phyloP scores from a whole-genome alignment of 2,888 invertebrate genomes.

The Pyrocoelia pectoralis region DNA sequence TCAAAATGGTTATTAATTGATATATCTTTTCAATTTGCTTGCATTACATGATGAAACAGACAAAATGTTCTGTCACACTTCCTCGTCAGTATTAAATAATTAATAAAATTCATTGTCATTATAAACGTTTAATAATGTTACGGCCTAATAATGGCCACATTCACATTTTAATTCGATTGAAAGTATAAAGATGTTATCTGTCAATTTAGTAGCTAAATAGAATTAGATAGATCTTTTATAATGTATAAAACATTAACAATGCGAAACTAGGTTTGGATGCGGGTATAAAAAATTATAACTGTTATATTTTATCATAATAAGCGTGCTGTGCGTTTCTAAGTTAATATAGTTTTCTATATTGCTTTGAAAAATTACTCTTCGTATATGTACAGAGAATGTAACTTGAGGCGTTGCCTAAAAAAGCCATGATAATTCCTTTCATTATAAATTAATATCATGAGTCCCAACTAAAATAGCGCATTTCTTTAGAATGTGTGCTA shows the following conservation, averaged over 20 bases:
- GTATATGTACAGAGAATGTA: neutral
- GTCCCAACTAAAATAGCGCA: conserved; percentile 19
- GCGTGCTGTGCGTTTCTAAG: conserved; percentile 6
- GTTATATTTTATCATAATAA: conserved; percentile 9
- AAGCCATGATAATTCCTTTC: conserved; percentile 7
- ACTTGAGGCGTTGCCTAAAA: conserved; percentile 7
- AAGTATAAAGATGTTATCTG: conserved; percentile 12
- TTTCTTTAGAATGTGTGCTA: conserved; percentile 36
- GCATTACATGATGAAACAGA: neutral
- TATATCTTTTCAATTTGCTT: too few relatives aligned
- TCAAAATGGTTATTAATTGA: too few relatives aligned
- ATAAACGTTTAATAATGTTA: neutral
- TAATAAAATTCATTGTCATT: neutral
- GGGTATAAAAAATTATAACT: conserved; percentile 7
- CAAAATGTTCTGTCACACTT: neutral
- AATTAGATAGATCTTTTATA: conserved; percentile 7
- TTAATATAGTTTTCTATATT: conserved; percentile 10
- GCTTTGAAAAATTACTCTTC: conserved; percentile 5
- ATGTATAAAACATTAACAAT: conserved; percentile 7
- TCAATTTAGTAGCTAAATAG: conserved; percentile 12
- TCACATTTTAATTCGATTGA: conserved; percentile 5
- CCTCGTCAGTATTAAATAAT: neutral
- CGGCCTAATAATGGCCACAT: neutral
- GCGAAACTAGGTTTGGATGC: conserved; percentile 1
- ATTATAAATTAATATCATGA: conserved; percentile 15